These are phyloP conservation scores for Muraenolepis orangiensis DNA, from an alignment of 2,797 vertebrate species.

Conservation along the genomic window DNA sequence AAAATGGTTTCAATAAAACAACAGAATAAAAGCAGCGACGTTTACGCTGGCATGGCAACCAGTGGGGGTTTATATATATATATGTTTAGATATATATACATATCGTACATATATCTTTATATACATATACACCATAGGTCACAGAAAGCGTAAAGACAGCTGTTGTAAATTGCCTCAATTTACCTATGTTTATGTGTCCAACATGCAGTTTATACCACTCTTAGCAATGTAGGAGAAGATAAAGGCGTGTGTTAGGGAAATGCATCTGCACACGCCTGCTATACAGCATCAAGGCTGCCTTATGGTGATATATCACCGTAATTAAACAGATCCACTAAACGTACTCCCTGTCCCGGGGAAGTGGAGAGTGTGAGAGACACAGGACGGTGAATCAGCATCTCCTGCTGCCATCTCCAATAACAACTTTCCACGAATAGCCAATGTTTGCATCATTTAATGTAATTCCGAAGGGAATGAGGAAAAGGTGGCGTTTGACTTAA, in stretches of 20 bases:
- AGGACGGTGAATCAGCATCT: not conserved
- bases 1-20: no score
- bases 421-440: not conserved
- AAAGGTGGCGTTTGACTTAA: not conserved
- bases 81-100: no score
- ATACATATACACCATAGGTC: not conserved
- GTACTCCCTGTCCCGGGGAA: not conserved
- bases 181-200: not conserved
- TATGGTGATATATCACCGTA: slow-evolving; percentile 5
- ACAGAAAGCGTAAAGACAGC: not conserved
- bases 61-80: no score
- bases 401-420: slow-evolving; percentile 6
- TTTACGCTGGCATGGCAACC: no score
- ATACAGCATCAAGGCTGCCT: not conserved
- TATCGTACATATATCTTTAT: no score
- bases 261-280: not conserved
- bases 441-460: not conserved
- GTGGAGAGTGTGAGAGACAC: not conserved
- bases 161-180: not conserved
- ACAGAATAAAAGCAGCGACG: no score
- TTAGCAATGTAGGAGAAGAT: not conserved
- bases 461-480: not conserved
- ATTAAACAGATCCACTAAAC: slow-evolving; percentile 2
- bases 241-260: not conserved
- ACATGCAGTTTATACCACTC: not conserved